Evolutionary conservation across 2,797 vertebrate species (phyloP).

Genomic region (Ambastaia sidthimunki): DNA sequence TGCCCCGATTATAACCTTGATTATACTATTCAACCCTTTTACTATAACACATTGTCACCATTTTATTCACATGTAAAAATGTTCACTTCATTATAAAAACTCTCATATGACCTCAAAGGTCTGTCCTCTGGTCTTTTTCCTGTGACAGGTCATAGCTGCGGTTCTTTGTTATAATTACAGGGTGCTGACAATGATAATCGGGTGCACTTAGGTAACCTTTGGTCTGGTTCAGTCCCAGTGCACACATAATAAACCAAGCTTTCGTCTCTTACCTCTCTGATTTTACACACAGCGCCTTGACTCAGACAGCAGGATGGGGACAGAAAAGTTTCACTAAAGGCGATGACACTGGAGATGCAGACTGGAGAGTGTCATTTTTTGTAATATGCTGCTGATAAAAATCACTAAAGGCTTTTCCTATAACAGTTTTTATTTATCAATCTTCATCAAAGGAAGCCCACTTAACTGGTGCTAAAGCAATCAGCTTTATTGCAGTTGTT

Average conservation of each 20-base stretch:
- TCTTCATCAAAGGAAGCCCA: background rate
- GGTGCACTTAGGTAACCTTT: background rate
- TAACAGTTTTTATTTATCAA: background rate
- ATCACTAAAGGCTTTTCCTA: background rate
- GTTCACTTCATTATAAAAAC: too few relatives aligned
- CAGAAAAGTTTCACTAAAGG: background rate
- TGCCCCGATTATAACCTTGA: too few relatives aligned
- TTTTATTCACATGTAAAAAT: too few relatives aligned
- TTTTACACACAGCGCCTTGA: background rate
- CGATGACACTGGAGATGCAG: background rate
- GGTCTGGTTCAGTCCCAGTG: conserved; percentile 23
- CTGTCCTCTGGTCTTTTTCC: background rate
- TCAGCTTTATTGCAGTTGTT: too few relatives aligned
- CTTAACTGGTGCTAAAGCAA: background rate
- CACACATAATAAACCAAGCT: conserved; percentile 11
- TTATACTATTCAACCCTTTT: too few relatives aligned
- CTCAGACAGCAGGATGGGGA: background rate
- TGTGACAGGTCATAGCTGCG: conserved; percentile 40
- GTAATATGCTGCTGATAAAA: background rate
- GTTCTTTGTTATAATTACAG: conserved; percentile 26
- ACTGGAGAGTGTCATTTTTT: background rate
- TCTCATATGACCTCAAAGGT: background rate
- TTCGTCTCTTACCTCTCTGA: conserved; percentile 4
- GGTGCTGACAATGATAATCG: conserved; percentile 28
- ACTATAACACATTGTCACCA: too few relatives aligned